A percentile compares a stretch with the other conserved stretches of the same genome.
phyloP scores from a whole-genome alignment of 2,797 vertebrate species.

The Pteropus rufus region DNA sequence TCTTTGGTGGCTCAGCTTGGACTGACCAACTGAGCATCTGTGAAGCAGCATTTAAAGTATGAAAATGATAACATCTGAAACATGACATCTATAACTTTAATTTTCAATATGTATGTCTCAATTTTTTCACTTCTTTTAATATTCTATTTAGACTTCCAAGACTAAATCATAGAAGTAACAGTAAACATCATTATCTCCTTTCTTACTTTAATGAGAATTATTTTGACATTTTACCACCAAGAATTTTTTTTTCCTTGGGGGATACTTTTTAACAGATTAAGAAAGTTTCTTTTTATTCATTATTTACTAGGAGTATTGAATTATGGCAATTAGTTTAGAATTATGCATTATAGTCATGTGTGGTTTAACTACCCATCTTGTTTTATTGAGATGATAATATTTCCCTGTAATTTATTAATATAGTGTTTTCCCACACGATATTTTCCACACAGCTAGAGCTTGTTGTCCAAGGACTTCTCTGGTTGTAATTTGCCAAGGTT shows the following conservation, averaged over 20 bases:
- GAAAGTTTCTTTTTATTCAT: neutral
- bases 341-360: neutral
- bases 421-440: neutral
- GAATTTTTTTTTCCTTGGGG: neutral
- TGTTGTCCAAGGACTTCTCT: neutral
- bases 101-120: neutral
- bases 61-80: neutral
- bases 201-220: neutral
- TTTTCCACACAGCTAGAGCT: neutral
- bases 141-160: neutral
- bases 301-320: neutral
- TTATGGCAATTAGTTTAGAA: neutral
- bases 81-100: neutral
- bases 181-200: neutral
- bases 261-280: too few species aligned
- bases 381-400: neutral
- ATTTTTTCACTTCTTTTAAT: neutral
- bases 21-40: too few species aligned
- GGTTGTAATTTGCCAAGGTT: neutral
- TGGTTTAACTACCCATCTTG: neutral
- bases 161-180: neutral
- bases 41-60: neutral
- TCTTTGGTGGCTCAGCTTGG: neutral
- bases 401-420: neutral
- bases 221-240: neutral